Evolutionary conservation across 53 echinoderm and acorn worm genomes (phyloP).

Genomic region (Temnopleurus reevesii): DNA sequence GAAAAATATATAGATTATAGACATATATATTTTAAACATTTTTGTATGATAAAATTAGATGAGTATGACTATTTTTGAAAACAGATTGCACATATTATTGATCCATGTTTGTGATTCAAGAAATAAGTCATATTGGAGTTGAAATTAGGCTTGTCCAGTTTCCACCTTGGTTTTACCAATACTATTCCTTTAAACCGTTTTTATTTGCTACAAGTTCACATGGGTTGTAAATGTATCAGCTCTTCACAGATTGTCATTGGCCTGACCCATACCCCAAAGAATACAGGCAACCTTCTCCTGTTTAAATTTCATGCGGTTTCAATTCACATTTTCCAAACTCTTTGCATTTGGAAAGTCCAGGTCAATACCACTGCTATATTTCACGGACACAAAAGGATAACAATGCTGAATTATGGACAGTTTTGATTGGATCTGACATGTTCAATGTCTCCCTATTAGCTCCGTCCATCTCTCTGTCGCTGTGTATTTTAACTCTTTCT

Average conservation of each 20-base stretch:
- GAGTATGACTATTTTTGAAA: no score
- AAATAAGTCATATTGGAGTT: no score
- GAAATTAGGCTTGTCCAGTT: no score
- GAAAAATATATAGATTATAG: no score
- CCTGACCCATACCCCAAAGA: neutral
- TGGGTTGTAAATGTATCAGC: constrained; percentile 35
- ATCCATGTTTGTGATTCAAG: no score
- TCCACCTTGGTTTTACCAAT: no score
- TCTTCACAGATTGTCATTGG: neutral
- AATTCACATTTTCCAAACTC: constrained; percentile 36
- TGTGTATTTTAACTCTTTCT: neutral
- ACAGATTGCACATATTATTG: no score
- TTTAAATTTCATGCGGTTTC: constrained; percentile 38
- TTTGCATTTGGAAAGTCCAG: constrained; percentile 36
- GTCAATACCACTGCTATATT: constrained; percentile 44
- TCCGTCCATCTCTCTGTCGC: neutral
- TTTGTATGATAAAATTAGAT: no score
- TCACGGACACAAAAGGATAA: constrained; percentile 24
- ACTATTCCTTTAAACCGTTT: no score
- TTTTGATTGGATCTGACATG: constrained; percentile 34
- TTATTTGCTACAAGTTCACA: neutral
- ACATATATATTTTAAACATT: no score
- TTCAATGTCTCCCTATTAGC: constrained; percentile 19
- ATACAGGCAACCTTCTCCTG: neutral
- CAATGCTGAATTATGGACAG: constrained; percentile 27